A percentile compares a stretch with the other conserved stretches of the same genome.
Conservation (phyloP, 2,797 vertebrate species). For the Lepilemur septentrionalis region DNA sequence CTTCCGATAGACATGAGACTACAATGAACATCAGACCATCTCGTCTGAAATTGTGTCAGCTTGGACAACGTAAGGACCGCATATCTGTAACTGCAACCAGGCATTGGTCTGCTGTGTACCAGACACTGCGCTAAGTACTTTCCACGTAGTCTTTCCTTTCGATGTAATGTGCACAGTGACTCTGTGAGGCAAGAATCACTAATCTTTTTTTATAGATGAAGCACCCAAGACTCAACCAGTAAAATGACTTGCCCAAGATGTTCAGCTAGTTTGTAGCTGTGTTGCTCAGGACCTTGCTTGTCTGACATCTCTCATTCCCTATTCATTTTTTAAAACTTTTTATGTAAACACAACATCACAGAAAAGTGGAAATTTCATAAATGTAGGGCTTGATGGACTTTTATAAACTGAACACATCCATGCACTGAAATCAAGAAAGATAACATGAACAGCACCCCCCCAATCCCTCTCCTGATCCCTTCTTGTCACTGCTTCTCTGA, state of each 20-base stretch:
- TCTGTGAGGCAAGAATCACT: neutral
- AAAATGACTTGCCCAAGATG: neutral
- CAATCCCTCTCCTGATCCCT: neutral
- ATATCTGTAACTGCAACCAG: neutral
- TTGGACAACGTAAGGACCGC: neutral
- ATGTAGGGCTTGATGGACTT: neutral
- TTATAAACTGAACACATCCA: neutral
- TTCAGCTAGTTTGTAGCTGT: neutral
- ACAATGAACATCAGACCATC: neutral
- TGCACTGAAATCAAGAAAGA: neutral
- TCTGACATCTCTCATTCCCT: neutral
- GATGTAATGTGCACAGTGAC: neutral
- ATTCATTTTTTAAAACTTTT: neutral
- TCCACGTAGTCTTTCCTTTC: neutral
- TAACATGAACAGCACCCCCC: neutral
- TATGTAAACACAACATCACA: neutral
- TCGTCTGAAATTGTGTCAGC: neutral
- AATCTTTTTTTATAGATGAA: neutral
- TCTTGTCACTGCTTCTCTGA: neutral
- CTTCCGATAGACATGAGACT: neutral
- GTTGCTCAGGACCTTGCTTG: neutral
- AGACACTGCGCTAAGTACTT: neutral
- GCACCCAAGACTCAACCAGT: neutral
- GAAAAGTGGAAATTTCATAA: neutral
- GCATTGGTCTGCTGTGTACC: neutral